A percentile compares a stretch with the other conserved stretches of the same genome.
These are phyloP conservation scores for Nannobrachium achirus DNA, from an alignment of 2,113 vertebrate genomes.

Conservation along the genomic window DNA sequence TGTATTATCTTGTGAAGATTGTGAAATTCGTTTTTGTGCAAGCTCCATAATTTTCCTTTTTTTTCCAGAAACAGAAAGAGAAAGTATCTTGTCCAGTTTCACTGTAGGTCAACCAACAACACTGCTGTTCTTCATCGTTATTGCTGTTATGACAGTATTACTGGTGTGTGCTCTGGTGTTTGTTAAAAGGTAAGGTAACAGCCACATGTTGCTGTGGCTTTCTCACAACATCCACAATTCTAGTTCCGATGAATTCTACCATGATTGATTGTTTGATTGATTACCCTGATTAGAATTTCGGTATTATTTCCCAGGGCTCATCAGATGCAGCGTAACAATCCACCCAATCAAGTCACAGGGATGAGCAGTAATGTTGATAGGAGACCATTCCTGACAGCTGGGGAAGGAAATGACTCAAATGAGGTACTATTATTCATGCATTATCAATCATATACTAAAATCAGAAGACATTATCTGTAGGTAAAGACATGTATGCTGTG, in stretches of 20 bases:
- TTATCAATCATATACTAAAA: neutral
- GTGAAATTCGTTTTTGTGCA: no score
- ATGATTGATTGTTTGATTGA: neutral
- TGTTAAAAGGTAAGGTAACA: slow-evolving; percentile 28
- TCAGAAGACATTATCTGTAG: neutral
- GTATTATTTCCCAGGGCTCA: slow-evolving; percentile 30
- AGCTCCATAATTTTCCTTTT: no score
- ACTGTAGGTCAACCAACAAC: no score
- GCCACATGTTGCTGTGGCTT: neutral
- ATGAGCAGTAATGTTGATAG: neutral
- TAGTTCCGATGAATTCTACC: neutral
- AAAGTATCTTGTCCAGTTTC: no score
- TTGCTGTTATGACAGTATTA: no score
- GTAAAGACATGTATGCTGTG: neutral
- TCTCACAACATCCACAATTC: neutral
- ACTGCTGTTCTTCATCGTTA: no score
- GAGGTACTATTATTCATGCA: neutral
- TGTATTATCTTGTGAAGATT: no score
- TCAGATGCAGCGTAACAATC: neutral
- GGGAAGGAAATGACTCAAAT: neutral
- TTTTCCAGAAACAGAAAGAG: no score
- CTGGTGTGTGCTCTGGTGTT: slow-evolving; percentile 26
- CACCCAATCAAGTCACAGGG: neutral
- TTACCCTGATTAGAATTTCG: no score
- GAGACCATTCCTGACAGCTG: neutral